Evolutionary conservation across 1,140 invertebrate species (phyloP), one percentile per base, ranked within the genome.

Genomic region (Musca domestica): DNA sequence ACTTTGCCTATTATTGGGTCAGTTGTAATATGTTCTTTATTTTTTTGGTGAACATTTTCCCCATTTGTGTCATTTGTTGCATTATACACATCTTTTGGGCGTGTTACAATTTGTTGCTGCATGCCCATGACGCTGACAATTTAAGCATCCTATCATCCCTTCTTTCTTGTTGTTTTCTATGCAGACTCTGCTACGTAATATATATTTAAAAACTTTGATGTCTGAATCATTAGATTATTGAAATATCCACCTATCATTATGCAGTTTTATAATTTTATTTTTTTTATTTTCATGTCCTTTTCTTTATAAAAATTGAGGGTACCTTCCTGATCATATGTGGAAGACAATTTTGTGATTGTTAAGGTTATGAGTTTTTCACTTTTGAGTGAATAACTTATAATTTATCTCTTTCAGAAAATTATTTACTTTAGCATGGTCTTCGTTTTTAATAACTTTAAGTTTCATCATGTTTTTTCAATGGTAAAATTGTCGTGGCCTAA

Each of bases 1-100:
- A n/a, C n/a, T n/a, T n/a, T n/a, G n/a, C n/a, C n/a, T n/a, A n/a
- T n/a, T n/a, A n/a, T n/a, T n/a, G n/a, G n/a, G n/a, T n/a, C n/a
- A n/a, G n/a, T n/a, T n/a, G n/a, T n/a, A n/a, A n/a, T n/a, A n/a
- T n/a, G n/a, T n/a, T n/a, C n/a, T n/a, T n/a, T n/a, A n/a, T 30
- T 4, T 30, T 30, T 30, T 30, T 30, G 63, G 10, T 30, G 63
- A 7, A 15, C 41, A 64, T 15, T 48, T 65, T n/a, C 63, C 41
- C 25, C 41, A 19, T 14, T 41, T 15, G 23, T 48, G 41, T 19
- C 4, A 19, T 9, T 22, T 14, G 0, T 19, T 19, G n/a, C 63
- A 64, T 46, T 64, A 48, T 5, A 64, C 20, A 25, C 63, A 64
- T 23, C 63, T 64, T 10, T 64, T 47, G 6, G 63, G 41, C 63